A percentile compares a stretch with the other conserved stretches of the same genome.
These are phyloP conservation scores for Aporrectodea caliginosa DNA, from an alignment of 1,140 invertebrate genomes.

Conservation along the genomic window DNA sequence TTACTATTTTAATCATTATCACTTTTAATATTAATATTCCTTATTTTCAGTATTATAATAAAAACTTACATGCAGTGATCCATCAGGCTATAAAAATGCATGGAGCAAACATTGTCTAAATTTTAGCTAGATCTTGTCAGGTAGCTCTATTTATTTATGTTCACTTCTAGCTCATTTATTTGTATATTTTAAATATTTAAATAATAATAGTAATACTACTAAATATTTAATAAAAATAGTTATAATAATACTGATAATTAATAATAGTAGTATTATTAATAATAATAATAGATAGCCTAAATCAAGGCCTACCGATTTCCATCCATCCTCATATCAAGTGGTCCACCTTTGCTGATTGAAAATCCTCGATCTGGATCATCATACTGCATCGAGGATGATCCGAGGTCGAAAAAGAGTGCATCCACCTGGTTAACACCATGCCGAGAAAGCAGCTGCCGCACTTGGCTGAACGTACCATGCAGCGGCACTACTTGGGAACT, in stretches of 20 bases:
- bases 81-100: background rate
- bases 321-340: slow-evolving; percentile 95
- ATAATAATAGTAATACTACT: too few species aligned
- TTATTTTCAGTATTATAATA: background rate
- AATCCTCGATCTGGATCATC: slow-evolving; percentile 78
- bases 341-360: slow-evolving; percentile 74
- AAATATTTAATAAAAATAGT: too few species aligned
- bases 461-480: slow-evolving; percentile 80
- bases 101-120: background rate
- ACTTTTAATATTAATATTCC: background rate
- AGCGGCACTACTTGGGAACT: slow-evolving; percentile 66
- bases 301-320: slow-evolving; percentile 60
- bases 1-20: background rate
- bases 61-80: background rate
- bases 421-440: slow-evolving; percentile 70
- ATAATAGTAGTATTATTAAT: too few species aligned
- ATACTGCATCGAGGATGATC: slow-evolving; percentile 95
- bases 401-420: slow-evolving; percentile 86
- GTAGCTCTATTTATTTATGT: background rate
- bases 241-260: too few species aligned
- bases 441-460: slow-evolving; percentile 66
- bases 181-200: too few species aligned
- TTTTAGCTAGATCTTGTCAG: background rate
- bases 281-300: too few species aligned
- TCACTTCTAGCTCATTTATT: too few species aligned